Evolutionary conservation across 2,888 invertebrate genomes (phyloP).

Genomic region (Allophyes oxyacanthae): DNA sequence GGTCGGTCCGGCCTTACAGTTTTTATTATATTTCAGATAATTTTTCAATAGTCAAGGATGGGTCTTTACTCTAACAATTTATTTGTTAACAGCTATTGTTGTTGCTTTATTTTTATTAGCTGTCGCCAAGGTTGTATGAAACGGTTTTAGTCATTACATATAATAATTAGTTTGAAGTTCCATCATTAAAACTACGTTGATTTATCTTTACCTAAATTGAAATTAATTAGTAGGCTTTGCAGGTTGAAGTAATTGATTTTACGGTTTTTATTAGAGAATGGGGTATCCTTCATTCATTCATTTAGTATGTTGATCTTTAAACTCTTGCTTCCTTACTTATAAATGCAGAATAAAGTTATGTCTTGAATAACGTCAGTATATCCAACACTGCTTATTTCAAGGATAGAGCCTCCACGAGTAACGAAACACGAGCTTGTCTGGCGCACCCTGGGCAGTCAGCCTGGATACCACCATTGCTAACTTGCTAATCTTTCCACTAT

Average conservation of each 20-base stretch:
- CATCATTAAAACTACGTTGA: constrained; percentile 28
- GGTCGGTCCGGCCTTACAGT: constrained; percentile 45
- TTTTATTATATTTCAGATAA: constrained; percentile 49
- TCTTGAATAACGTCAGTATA: no score
- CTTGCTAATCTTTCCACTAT: no score
- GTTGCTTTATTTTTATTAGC: constrained; percentile 35
- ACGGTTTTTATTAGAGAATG: neutral
- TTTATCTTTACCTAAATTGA: constrained; percentile 27
- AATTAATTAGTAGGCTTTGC: constrained; percentile 11
- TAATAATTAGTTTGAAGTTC: constrained; percentile 39
- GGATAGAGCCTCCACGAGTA: no score
- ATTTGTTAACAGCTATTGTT: constrained; percentile 37
- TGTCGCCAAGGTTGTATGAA: constrained; percentile 37
- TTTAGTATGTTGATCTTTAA: no score
- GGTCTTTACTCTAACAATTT: constrained; percentile 25
- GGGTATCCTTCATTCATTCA: no score
- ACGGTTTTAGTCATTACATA: constrained; percentile 3
- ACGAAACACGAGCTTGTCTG: no score
- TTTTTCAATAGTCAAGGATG: constrained; percentile 56
- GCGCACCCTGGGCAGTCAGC: no score
- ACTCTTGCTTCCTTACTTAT: no score
- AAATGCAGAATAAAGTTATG: no score
- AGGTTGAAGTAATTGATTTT: neutral
- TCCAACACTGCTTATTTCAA: no score
- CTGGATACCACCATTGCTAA: no score